phyloP scores from a whole-genome alignment of 2,797 vertebrate species.

The Coendou prehensilis region DNA sequence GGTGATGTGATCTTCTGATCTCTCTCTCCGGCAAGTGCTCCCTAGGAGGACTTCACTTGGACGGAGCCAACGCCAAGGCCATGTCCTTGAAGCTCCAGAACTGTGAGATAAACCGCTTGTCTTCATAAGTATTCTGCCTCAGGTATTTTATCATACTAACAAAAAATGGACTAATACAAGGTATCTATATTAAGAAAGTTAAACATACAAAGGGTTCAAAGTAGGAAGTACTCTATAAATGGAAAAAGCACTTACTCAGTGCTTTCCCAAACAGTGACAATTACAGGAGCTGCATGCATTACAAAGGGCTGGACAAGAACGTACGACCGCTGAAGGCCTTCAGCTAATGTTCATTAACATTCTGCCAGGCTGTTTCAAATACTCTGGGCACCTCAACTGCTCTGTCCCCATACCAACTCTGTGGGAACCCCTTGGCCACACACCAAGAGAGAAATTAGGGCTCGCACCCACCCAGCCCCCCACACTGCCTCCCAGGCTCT shows the following conservation, averaged over 20 bases:
- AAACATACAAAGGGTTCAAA: neutral
- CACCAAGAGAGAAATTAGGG: neutral
- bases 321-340: rapidly evolving
- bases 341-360: rapidly evolving
- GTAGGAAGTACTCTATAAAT: neutral
- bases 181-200: neutral
- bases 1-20: neutral
- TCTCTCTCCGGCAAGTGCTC: neutral
- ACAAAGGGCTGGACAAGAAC: rapidly evolving
- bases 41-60: neutral
- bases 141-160: neutral
- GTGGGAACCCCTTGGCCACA: too few species aligned
- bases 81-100: neutral
- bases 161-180: neutral
- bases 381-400: rapidly evolving
- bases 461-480: neutral
- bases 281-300: rapidly evolving
- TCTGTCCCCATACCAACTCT: neutral
- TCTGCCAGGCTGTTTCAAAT: rapidly evolving
- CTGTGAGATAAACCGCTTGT: neutral
- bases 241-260: neutral
- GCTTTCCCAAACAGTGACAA: rapidly evolving
- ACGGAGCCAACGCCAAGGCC: too few species aligned
- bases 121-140: neutral
- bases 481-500: rapidly evolving